These are phyloP conservation scores for Lepidocyrtoides sp. DNA, from an alignment of 2,888 invertebrate genomes.

Conservation along the genomic window DNA sequence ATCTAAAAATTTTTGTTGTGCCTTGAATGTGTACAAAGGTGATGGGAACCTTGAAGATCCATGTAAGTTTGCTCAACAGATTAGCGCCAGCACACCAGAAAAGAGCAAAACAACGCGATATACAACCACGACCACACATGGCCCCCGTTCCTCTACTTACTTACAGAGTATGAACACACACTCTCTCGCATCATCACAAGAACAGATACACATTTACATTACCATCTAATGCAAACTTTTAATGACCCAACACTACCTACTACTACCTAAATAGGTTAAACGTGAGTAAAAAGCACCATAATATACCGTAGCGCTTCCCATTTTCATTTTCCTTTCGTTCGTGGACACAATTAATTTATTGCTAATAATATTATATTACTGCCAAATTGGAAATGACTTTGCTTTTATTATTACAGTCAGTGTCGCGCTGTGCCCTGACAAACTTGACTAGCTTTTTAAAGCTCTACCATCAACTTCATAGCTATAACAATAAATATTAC, in stretches of 20 bases:
- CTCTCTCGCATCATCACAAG: neutral
- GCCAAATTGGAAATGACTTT: conserved; percentile 72
- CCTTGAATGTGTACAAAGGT: conserved; percentile 13
- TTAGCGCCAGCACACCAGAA: conserved; percentile 11
- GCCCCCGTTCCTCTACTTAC: conserved; percentile 3
- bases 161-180: neutral
- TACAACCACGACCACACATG: conserved; percentile 14
- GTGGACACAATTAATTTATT: conserved; percentile 69
- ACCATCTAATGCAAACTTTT: conserved; percentile 51
- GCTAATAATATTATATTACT: conserved; percentile 56
- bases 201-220: neutral
- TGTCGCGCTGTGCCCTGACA: conserved; percentile 28
- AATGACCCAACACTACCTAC: conserved; percentile 38
- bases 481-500: conserved; percentile 42
- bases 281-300: conserved; percentile 58
- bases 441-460: conserved; percentile 33
- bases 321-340: conserved; percentile 49
- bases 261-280: conserved; percentile 62
- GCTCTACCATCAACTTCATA: conserved; percentile 6
- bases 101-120: conserved; percentile 1
- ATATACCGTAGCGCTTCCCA: conserved; percentile 49
- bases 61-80: conserved; percentile 38
- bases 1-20: neutral
- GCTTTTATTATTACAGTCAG: conserved; percentile 29
- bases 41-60: conserved; percentile 50